Conservation (phyloP, 1,140 invertebrate genomes). For the Zeugodacus cucurbitae region DNA sequence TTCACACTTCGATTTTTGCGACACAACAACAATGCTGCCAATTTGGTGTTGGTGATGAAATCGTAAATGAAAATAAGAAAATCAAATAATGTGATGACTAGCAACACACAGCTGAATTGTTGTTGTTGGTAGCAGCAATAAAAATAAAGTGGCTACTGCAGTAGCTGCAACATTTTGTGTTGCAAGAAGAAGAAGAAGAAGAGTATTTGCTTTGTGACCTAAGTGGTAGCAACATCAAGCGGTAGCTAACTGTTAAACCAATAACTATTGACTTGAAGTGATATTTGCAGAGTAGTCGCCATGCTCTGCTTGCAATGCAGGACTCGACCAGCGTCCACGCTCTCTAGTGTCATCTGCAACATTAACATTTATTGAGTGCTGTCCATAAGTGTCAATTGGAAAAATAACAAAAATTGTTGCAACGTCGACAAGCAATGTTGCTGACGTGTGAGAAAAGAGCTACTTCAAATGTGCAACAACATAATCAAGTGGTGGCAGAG, state of each 20-base stretch:
- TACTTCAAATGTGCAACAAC: background rate
- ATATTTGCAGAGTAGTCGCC: background rate
- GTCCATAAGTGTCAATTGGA: background rate
- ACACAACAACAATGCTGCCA: background rate
- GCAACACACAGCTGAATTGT: background rate
- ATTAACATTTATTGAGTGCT: slow-evolving; percentile 12
- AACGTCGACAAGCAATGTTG: background rate
- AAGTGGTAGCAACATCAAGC: too few relatives aligned
- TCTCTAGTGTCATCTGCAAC: slow-evolving; percentile 5
- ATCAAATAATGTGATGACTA: background rate
- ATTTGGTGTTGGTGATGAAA: background rate
- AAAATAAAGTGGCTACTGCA: slow-evolving; percentile 32
- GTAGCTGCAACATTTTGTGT: background rate
- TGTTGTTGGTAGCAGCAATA: background rate
- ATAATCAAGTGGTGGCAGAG: background rate
- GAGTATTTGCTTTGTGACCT: background rate
- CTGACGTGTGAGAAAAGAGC: background rate
- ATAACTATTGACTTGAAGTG: background rate
- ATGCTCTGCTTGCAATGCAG: background rate
- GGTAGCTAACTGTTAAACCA: background rate
- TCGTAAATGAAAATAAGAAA: background rate
- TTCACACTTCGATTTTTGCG: slow-evolving; percentile 1
- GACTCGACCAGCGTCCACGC: background rate
- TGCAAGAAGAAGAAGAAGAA: background rate
- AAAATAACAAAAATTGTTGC: background rate